Evolutionary conservation across 2,113 vertebrate genomes (phyloP).

Genomic region (Fulica atra): DNA sequence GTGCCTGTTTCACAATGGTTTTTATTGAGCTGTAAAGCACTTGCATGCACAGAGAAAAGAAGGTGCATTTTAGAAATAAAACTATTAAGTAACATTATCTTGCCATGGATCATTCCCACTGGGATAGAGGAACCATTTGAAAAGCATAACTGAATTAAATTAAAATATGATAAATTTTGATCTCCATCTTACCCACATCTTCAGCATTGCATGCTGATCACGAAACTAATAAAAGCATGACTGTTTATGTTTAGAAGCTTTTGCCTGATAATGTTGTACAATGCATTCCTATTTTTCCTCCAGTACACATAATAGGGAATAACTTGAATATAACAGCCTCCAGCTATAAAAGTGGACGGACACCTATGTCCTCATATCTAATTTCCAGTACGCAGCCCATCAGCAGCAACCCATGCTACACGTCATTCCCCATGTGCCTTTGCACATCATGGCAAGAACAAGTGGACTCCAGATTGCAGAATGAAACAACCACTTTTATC

Average conservation of each 20-base stretch:
- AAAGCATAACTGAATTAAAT: conserved; percentile 38
- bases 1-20: conserved; percentile 45
- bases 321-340: not conserved
- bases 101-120: conserved; percentile 48
- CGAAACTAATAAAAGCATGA: not conserved
- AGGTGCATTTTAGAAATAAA: conserved; percentile 60
- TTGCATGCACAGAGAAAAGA: conserved; percentile 17
- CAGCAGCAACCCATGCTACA: not conserved
- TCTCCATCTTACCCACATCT: not conserved
- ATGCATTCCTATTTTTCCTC: not conserved
- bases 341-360: not conserved
- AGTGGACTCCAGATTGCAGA: not conserved
- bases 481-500: not conserved
- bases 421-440: not conserved
- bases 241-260: conserved; percentile 4
- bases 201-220: not conserved
- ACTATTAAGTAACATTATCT: conserved; percentile 64
- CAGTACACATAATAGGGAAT: not conserved
- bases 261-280: not conserved
- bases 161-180: conserved; percentile 47
- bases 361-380: not conserved
- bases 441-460: not conserved
- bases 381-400: not conserved
- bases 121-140: conserved; percentile 26
- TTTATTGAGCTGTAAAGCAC: conserved; percentile 63